Percentiles rank a stretch among this genome's conserved stretches.
Evolutionary conservation across 1,140 invertebrate genomes (phyloP).

Genomic region (Trinorchestia longiramus): DNA sequence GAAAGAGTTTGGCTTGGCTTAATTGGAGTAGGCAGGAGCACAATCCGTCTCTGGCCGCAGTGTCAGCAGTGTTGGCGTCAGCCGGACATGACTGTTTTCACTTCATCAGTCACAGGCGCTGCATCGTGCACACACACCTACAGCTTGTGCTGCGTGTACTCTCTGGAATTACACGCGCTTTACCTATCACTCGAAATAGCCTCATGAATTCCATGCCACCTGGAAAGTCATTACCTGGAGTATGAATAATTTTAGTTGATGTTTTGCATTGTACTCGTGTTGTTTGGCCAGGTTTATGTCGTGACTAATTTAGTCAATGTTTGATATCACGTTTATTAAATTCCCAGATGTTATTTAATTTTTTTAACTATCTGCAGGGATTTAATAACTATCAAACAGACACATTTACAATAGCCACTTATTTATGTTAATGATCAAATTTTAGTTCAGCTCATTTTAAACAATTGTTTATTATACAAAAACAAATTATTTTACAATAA

Average conservation of each 20-base stretch:
- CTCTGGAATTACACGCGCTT: not conserved
- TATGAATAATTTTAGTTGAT: too few species aligned
- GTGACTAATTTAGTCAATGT: too few species aligned
- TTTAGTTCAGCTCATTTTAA: too few species aligned
- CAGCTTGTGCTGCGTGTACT: not conserved
- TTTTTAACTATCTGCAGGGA: not conserved
- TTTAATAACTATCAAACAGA: too few species aligned
- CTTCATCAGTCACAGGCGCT: not conserved
- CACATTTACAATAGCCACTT: too few species aligned
- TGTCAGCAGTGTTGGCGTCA: conserved; percentile 2
- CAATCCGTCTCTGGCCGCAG: not conserved
- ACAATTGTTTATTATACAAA: too few species aligned
- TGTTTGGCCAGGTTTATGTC: too few species aligned
- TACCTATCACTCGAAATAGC: not conserved
- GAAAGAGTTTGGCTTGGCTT: not conserved
- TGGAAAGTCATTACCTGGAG: not conserved
- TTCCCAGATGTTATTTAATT: not conserved
- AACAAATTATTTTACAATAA: too few species aligned
- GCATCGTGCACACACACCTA: not conserved
- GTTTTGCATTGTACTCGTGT: too few species aligned
- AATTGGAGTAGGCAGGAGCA: not conserved
- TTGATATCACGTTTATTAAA: too few species aligned
- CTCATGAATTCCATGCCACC: not conserved
- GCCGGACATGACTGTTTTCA: not conserved
- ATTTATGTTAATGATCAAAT: too few species aligned